Evolutionary conservation across 2,113 vertebrate genomes (phyloP).

Genomic region (Pristiophorus japonicus): DNA sequence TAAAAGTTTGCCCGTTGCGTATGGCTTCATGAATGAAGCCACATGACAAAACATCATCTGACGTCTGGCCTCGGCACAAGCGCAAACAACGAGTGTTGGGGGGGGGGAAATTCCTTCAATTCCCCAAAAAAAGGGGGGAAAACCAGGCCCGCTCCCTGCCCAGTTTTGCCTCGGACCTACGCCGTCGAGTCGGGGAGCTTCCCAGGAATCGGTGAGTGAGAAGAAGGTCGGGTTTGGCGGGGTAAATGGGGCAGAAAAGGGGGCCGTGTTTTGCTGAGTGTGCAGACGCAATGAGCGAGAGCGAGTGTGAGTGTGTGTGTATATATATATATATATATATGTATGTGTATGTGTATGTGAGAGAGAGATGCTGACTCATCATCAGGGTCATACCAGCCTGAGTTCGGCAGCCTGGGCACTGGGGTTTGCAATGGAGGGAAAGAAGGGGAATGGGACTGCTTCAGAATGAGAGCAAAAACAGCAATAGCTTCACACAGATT

Average conservation of each 20-base stretch:
- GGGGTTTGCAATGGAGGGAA: slow-evolving; percentile 17
- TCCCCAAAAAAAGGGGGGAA: slow-evolving; percentile 5
- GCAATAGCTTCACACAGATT: background rate
- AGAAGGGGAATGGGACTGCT: background rate
- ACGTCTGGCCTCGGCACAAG: slow-evolving; percentile 35
- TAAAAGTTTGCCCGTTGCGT: slow-evolving; percentile 35
- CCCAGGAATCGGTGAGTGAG: slow-evolving; percentile 4
- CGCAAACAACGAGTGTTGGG: slow-evolving; percentile 34
- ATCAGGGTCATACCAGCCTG: slow-evolving; percentile 31
- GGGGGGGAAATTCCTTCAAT: slow-evolving; percentile 35
- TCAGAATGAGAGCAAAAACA: background rate
- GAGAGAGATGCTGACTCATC: slow-evolving; percentile 33
- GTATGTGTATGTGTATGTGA: background rate
- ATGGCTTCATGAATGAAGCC: slow-evolving; percentile 37
- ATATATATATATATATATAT: too few species aligned
- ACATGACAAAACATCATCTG: slow-evolving; percentile 38
- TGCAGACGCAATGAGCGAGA: slow-evolving; percentile 32
- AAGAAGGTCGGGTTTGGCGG: background rate
- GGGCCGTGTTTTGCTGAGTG: slow-evolving; percentile 27
- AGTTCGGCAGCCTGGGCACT: slow-evolving; percentile 9
- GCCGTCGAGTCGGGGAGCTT: background rate
- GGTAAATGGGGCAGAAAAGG: background rate
- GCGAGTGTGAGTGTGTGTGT: too few species aligned
- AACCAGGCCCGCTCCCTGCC: background rate
- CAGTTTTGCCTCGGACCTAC: background rate